Evolutionary conservation across 2,797 vertebrate species (phyloP).

Genomic region (Sphenodon punctatus): DNA sequence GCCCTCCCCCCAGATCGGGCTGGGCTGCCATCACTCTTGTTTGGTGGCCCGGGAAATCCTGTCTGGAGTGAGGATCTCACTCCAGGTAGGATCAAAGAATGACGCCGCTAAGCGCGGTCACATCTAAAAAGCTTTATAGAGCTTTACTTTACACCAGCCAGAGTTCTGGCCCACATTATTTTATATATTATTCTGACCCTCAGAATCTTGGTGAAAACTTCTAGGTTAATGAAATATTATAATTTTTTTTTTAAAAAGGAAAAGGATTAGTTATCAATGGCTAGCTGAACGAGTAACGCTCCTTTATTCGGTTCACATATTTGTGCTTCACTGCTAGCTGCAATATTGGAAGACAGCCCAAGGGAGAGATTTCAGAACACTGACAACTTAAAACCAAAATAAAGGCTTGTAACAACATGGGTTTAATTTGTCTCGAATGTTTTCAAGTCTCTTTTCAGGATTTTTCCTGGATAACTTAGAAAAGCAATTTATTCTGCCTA

Average conservation of each 20-base stretch:
- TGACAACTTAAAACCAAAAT: neutral
- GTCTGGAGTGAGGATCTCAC: no score
- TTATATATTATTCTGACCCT: neutral
- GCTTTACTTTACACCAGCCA: neutral
- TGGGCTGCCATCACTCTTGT: no score
- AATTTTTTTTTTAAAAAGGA: no score
- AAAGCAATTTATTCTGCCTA: neutral
- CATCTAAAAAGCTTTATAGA: no score
- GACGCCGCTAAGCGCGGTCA: no score
- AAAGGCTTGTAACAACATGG: neutral
- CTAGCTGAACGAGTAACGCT: neutral
- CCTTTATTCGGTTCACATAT: neutral
- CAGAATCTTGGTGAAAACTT: neutral
- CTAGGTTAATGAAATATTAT: neutral
- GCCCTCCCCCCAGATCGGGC: no score
- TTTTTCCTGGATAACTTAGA: neutral
- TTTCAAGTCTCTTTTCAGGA: neutral
- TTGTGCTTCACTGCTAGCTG: neutral
- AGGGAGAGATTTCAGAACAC: neutral
- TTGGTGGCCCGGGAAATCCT: no score
- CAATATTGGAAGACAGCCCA: neutral
- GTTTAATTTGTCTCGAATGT: neutral
- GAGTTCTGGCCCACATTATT: neutral
- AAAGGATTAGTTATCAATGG: neutral
- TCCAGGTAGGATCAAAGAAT: no score